These are phyloP conservation scores for Marisa cornuarietis DNA, from an alignment of 1,140 invertebrate species.

Conservation along the genomic window DNA sequence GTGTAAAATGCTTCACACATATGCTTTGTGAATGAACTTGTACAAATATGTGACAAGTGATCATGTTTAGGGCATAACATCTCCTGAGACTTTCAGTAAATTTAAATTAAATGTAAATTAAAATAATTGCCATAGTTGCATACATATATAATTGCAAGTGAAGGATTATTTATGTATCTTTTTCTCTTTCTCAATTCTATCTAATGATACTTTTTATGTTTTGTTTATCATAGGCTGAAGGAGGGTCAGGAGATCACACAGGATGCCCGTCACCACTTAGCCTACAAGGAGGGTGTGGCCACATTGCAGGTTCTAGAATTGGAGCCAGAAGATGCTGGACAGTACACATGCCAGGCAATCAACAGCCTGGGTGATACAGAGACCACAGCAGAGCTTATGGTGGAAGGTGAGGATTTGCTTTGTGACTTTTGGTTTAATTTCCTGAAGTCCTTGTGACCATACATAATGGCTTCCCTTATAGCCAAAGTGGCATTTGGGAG, in stretches of 20 bases:
- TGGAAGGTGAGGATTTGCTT: conserved; percentile 46
- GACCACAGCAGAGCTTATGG: conserved; percentile 82
- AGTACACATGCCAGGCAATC: conserved; percentile 90
- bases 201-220: conserved; percentile 6
- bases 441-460: too few species aligned
- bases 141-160: too few species aligned
- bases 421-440: too few species aligned
- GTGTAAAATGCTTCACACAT: too few species aligned
- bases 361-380: conserved; percentile 90
- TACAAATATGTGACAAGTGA: too few species aligned
- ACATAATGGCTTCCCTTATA: too few species aligned
- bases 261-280: conserved; percentile 48
- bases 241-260: conserved; percentile 51
- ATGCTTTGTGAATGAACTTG: too few species aligned
- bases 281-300: conserved; percentile 55
- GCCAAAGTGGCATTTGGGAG: neutral
- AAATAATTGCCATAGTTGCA: too few species aligned
- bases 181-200: neutral
- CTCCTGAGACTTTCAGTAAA: too few species aligned
- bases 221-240: conserved; percentile 49
- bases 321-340: conserved; percentile 85
- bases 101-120: too few species aligned
- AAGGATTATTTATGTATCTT: too few species aligned
- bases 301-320: conserved; percentile 87
- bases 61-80: too few species aligned